phyloP scores from a whole-genome alignment of 2,888 invertebrate species.

The Aleiodes alternator region DNA sequence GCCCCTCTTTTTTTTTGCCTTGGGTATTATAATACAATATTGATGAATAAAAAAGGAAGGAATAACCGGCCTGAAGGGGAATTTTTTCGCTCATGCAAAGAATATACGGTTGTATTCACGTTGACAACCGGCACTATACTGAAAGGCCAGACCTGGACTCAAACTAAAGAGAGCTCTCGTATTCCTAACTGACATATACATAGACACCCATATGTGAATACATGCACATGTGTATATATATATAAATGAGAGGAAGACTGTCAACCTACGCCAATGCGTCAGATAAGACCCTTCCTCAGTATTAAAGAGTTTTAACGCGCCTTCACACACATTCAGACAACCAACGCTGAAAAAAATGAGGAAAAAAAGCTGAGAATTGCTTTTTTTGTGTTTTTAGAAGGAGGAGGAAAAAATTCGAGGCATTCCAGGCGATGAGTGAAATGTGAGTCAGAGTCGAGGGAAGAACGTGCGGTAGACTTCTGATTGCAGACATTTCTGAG shows the following conservation, averaged over 20 bases:
- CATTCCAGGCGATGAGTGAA: constrained; percentile 10
- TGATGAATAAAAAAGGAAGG: not conserved
- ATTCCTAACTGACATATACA: constrained; percentile 17
- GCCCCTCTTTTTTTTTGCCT: not conserved
- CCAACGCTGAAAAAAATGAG: not conserved
- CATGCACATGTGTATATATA: constrained; percentile 22
- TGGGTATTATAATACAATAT: constrained; percentile 2
- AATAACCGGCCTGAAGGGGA: not conserved
- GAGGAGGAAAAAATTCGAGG: constrained; percentile 10
- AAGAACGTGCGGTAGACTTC: not conserved
- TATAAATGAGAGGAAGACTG: constrained; percentile 53
- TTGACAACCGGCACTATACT: constrained; percentile 69
- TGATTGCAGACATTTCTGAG: constrained; percentile 29
- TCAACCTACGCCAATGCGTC: constrained; percentile 65
- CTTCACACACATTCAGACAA: constrained; percentile 14
- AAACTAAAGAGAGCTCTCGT: constrained; percentile 37
- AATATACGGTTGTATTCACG: constrained; percentile 57
- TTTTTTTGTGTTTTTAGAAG: not conserved
- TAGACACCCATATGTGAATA: too few relatives aligned
- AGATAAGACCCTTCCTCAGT: constrained; percentile 65
- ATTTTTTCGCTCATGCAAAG: not conserved
- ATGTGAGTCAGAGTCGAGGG: constrained; percentile 5
- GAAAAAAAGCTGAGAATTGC: not conserved
- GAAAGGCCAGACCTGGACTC: constrained; percentile 59
- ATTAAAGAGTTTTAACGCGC: constrained; percentile 16